Percentiles rank a stretch among this genome's conserved stretches.
phyloP scores from a whole-genome alignment of 2,113 vertebrate species.

The Petaurus breviceps region DNA sequence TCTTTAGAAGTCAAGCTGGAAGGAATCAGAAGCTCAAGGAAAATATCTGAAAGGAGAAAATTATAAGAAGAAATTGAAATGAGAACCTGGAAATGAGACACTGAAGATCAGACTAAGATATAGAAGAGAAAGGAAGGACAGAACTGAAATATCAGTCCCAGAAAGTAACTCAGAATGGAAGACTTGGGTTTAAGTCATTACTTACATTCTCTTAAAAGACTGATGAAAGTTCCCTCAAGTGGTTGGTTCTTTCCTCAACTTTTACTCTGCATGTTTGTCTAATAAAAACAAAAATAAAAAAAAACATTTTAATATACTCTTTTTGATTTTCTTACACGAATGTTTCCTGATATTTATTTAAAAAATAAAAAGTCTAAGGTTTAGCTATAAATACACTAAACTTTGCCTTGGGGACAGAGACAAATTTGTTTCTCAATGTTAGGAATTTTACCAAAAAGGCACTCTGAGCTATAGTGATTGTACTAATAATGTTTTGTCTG shows the following conservation, averaged over 20 bases:
- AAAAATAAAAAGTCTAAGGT: neutral
- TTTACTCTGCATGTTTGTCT: neutral
- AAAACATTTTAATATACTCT: neutral
- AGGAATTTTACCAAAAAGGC: neutral
- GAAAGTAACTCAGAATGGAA: neutral
- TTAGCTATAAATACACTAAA: neutral
- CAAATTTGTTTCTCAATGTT: neutral
- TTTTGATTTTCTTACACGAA: neutral
- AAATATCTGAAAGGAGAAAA: neutral
- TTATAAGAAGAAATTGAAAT: neutral
- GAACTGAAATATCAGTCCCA: neutral
- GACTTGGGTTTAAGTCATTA: neutral
- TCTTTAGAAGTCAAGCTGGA: neutral
- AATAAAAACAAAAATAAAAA: neutral
- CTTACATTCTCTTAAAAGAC: neutral
- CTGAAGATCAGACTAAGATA: neutral
- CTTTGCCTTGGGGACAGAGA: neutral
- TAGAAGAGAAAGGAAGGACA: neutral
- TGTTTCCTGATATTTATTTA: neutral
- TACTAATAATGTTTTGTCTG: neutral
- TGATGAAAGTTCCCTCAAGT: neutral
- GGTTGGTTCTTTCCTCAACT: neutral
- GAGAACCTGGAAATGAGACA: neutral
- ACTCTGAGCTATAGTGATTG: neutral
- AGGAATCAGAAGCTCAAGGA: neutral